phyloP scores from a whole-genome alignment of 2,113 vertebrate species.

The Stomatorhinus ivindoensis region DNA sequence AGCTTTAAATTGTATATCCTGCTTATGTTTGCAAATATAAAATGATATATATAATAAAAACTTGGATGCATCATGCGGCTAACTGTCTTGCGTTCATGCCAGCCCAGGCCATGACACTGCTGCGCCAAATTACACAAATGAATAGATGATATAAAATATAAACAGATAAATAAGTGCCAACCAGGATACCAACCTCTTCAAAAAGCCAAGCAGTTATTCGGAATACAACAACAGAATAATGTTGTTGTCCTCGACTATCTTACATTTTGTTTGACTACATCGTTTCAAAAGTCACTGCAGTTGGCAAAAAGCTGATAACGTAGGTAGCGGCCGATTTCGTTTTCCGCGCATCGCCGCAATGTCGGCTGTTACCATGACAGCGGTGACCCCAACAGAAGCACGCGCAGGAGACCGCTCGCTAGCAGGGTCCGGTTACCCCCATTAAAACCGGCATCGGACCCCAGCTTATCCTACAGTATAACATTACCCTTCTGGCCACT shows the following conservation, averaged over 20 bases:
- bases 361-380: conserved; percentile 1
- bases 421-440: not conserved
- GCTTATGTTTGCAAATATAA: not conserved
- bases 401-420: not conserved
- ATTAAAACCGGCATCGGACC: not conserved
- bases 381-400: conserved; percentile 6
- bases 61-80: not conserved
- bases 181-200: not conserved
- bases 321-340: not conserved
- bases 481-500: not conserved
- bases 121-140: not conserved
- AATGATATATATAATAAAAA: not conserved
- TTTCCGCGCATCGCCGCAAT: not conserved
- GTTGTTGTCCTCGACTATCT: not conserved
- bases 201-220: not conserved
- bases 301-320: not conserved
- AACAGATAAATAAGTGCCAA: not conserved
- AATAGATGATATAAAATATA: not conserved
- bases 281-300: not conserved
- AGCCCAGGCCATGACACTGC: not conserved
- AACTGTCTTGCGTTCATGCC: not conserved
- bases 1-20: not conserved
- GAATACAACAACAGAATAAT: not conserved
- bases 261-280: not conserved
- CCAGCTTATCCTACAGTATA: not conserved